Conservation (phyloP, 64 coral and sea anemone species). For the Porites lutea region DNA sequence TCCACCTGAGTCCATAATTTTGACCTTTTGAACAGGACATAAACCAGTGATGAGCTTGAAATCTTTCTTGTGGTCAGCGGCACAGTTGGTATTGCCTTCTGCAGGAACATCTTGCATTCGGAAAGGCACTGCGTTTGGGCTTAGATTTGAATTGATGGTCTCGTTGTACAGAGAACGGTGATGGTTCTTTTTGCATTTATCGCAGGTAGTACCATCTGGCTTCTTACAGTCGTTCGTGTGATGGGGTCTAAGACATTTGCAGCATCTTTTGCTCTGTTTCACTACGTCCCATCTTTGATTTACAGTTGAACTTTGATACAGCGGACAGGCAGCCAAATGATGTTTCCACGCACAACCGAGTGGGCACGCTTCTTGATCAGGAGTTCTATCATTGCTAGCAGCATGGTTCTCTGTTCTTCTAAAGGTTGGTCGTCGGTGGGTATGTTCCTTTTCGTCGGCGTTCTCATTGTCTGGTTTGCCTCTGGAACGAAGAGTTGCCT, state of each 20-base stretch:
- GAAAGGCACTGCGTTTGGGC: conserved; percentile 8
- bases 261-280: conserved; percentile 21
- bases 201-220: conserved; percentile 54
- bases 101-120: neutral
- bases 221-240: conserved; percentile 72
- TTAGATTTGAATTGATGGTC: neutral
- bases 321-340: conserved; percentile 55
- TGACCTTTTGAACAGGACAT: conserved; percentile 47
- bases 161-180: conserved; percentile 64
- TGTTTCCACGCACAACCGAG: conserved; percentile 54
- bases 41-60: neutral
- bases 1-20: conserved; percentile 29
- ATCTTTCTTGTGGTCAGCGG: conserved; percentile 8
- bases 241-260: conserved; percentile 59
- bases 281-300: conserved; percentile 61
- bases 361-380: conserved; percentile 40
- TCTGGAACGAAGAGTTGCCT: conserved; percentile 67
- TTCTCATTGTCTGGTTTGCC: conserved; percentile 15
- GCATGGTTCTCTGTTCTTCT: conserved; percentile 26
- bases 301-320: conserved; percentile 40
- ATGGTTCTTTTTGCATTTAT: conserved; percentile 58
- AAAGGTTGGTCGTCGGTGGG: neutral
- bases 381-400: neutral
- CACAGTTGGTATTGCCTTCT: neutral
- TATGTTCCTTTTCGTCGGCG: neutral